Evolutionary conservation across 2,888 invertebrate genomes (phyloP), one percentile per base, ranked within the genome.

Genomic region (Stegophylla sp.): DNA sequence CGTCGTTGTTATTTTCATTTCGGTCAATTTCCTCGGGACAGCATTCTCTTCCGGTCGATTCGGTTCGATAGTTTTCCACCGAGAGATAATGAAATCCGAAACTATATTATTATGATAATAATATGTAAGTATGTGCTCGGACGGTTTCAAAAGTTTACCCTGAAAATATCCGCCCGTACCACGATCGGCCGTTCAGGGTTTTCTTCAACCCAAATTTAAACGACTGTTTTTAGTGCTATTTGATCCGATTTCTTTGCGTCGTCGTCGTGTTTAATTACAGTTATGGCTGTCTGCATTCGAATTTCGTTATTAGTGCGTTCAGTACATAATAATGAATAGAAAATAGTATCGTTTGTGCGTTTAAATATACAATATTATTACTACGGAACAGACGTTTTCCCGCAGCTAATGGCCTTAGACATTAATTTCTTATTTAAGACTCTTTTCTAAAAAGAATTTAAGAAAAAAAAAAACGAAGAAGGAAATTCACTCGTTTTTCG

Each of bases 361-460:
- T 74, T 48, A 48, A 63, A 74, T 48, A 74, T 48, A 28, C 74
- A 61, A 74, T n/a, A n/a, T n/a, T n/a, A n/a, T 74, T 74, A 74
- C 61, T 63, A 45, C 20, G 74, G 20, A 74, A 61, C 73, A 28
- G 48, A 74, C 74, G 28, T 48, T 63, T 28, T 20, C 61, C 23
- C n/a, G n/a, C n/a, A n/a, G n/a, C n/a, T 74, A 63, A 74, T 59
- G 74, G 61, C 28, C 20, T 63, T 34, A 74, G 28, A 63, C 61
- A 61, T 63, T 61, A 74, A 63, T 74, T 74, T 74, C 74, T 74
- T 74, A 63, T 74, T 74, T 63, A 48, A 74, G 20, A 74, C 23
- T 13, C 4, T 15, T 1, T 17, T 17, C 61, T 15, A 9, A 28
- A 28, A 26, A 12, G 17, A 5, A 43, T 34, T 5, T 26, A 12